A percentile compares a stretch with the other conserved stretches of the same genome.
phyloP scores from a whole-genome alignment of 2,113 vertebrate species.

The Herpetotheres cachinnans region DNA sequence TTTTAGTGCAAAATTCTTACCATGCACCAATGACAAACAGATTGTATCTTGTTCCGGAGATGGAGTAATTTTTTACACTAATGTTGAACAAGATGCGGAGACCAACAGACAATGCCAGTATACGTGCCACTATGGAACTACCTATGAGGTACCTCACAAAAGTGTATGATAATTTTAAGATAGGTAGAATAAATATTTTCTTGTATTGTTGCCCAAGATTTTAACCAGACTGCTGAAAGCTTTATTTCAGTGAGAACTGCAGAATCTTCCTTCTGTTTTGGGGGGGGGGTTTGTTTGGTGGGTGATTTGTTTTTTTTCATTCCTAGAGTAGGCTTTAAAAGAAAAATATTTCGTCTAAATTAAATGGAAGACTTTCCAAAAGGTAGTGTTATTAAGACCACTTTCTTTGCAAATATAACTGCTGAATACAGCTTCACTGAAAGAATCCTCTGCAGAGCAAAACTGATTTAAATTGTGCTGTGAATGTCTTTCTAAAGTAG shows the following conservation, averaged over 20 bases:
- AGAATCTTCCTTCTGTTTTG: background rate
- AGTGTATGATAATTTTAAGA: background rate
- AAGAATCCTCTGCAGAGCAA: background rate
- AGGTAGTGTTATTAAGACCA: background rate
- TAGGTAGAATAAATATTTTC: background rate
- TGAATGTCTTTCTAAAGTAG: background rate
- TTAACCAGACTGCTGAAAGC: background rate
- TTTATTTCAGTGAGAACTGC: background rate
- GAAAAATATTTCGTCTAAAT: background rate
- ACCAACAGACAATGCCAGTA: conserved; percentile 95
- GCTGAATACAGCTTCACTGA: background rate
- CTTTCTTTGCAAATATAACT: background rate
- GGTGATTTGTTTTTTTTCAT: background rate
- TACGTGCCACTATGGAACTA: conserved; percentile 97
- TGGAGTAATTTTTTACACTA: conserved; percentile 96
- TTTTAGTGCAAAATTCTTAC: conserved; percentile 98
- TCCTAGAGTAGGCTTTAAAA: background rate
- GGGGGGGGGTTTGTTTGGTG: no score
- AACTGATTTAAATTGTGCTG: background rate
- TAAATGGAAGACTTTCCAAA: background rate
- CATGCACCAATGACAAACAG: conserved; percentile 93
- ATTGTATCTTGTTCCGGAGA: conserved; percentile 98
- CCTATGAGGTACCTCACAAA: conserved; percentile 87
- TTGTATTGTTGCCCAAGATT: background rate
- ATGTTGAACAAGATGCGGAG: conserved; percentile 92